These are phyloP conservation scores for Anastrepha ludens DNA, from an alignment of 1,140 invertebrate species.

Conservation along the genomic window DNA sequence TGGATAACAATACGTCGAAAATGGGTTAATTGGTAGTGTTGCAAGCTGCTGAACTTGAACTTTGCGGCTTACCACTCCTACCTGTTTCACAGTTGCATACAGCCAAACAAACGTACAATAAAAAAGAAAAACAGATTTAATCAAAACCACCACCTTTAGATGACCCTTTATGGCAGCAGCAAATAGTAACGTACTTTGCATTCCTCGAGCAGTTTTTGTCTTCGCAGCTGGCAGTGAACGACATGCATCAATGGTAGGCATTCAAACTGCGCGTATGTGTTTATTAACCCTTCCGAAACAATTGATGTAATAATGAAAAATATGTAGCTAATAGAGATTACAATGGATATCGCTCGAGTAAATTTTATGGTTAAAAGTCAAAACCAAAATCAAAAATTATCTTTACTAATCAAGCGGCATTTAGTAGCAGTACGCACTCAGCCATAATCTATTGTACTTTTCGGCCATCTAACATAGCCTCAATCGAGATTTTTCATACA, in stretches of 20 bases:
- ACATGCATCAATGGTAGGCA: not conserved
- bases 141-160: not conserved
- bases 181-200: not conserved
- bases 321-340: not conserved
- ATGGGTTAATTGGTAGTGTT: not conserved
- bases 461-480: not conserved
- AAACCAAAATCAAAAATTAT: not conserved
- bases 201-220: not conserved
- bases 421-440: not conserved
- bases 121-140: not conserved
- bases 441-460: not conserved
- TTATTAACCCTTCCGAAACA: not conserved
- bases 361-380: not conserved
- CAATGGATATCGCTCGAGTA: not conserved
- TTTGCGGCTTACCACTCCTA: conserved; percentile 15
- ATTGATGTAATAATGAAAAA: conserved; percentile 5
- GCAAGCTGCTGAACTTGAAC: conserved; percentile 42
- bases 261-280: not conserved
- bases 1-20: not conserved
- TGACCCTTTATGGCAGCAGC: not conserved
- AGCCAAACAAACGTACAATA: not conserved
- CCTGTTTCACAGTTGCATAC: not conserved
- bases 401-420: not conserved
- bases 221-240: not conserved
- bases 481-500: not conserved